These are phyloP conservation scores for Epizoanthus ramosus DNA, from an alignment of 92 coral and sea anemone species.

Conservation along the genomic window DNA sequence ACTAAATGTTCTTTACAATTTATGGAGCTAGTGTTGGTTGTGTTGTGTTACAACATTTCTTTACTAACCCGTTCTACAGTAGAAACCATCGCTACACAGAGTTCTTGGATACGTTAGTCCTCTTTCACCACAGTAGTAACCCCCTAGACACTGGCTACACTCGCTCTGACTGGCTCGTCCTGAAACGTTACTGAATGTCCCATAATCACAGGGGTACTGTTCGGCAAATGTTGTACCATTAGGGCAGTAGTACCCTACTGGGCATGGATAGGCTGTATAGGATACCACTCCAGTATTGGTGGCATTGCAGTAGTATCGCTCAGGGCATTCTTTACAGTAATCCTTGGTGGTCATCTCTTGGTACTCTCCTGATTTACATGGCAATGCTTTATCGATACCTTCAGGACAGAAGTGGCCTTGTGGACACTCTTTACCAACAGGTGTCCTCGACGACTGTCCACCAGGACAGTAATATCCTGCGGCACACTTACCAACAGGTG, in stretches of 20 bases:
- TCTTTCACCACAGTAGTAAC: constrained; percentile 87
- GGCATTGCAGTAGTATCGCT: constrained; percentile 92
- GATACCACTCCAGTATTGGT: constrained; percentile 81
- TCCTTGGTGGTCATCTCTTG: constrained; percentile 72
- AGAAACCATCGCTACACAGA: constrained; percentile 85
- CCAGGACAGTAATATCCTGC: constrained; percentile 93
- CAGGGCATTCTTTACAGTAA: constrained; percentile 80
- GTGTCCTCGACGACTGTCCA: constrained; percentile 83
- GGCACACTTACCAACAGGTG: constrained; percentile 82
- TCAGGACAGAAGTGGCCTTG: constrained; percentile 75
- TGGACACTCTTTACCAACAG: constrained; percentile 79
- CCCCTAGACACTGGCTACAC: constrained; percentile 83
- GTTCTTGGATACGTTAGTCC: constrained; percentile 84
- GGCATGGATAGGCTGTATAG: constrained; percentile 69
- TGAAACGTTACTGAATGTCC: constrained; percentile 86
- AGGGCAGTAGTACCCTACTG: constrained; percentile 88
- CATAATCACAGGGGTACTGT: constrained; percentile 82
- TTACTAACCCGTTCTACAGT: constrained; percentile 76
- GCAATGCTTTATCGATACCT: constrained; percentile 73
- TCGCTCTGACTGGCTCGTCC: constrained; percentile 86
- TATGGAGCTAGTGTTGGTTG: neutral
- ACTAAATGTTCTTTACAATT: neutral
- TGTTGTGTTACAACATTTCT: neutral
- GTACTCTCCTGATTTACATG: constrained; percentile 87
- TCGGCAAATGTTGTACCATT: constrained; percentile 85